Conservation (phyloP, 2,113 vertebrate species). For the Polyodon spathula region DNA sequence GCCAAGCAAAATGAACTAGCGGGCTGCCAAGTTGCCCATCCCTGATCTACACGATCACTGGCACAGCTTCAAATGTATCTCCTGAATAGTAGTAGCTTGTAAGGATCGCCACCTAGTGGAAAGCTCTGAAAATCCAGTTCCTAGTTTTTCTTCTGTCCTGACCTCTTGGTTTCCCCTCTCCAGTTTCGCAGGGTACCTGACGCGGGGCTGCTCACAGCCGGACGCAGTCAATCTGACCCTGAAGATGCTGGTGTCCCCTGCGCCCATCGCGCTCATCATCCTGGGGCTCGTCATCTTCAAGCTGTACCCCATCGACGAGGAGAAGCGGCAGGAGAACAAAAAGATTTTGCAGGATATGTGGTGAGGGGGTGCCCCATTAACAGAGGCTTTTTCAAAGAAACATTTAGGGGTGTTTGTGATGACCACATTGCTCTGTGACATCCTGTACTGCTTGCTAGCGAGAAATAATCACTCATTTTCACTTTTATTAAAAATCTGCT, state of each 20-base stretch:
- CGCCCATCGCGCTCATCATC: slow-evolving; percentile 68
- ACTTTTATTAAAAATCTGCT: too few species aligned
- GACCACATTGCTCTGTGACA: too few species aligned
- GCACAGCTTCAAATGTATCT: too few species aligned
- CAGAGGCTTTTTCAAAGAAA: too few species aligned
- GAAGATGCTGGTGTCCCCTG: slow-evolving; percentile 75
- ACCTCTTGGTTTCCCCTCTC: neutral
- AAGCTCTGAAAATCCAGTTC: neutral
- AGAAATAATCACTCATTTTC: too few species aligned
- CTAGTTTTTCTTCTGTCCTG: neutral
- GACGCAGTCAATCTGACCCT: slow-evolving; percentile 65
- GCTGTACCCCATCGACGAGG: slow-evolving; percentile 81
- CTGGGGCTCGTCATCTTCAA: slow-evolving; percentile 77
- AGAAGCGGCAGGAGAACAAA: slow-evolving; percentile 66
- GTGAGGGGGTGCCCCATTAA: slow-evolving; percentile 50
- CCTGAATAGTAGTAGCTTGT: too few species aligned
- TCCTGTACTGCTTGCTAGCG: too few species aligned
- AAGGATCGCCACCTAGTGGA: neutral
- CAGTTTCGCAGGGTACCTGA: slow-evolving; percentile 83
- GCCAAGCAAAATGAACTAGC: too few species aligned
- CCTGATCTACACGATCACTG: neutral
- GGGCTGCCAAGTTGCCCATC: too few species aligned
- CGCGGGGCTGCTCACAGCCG: slow-evolving; percentile 66
- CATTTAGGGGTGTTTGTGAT: too few species aligned
- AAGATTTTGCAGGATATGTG: slow-evolving; percentile 68